Percentiles rank a stretch among this genome's conserved stretches.
These are phyloP conservation scores for Hirtodrosophila cameraria DNA, from an alignment of 2,888 invertebrate genomes.

Conservation along the genomic window DNA sequence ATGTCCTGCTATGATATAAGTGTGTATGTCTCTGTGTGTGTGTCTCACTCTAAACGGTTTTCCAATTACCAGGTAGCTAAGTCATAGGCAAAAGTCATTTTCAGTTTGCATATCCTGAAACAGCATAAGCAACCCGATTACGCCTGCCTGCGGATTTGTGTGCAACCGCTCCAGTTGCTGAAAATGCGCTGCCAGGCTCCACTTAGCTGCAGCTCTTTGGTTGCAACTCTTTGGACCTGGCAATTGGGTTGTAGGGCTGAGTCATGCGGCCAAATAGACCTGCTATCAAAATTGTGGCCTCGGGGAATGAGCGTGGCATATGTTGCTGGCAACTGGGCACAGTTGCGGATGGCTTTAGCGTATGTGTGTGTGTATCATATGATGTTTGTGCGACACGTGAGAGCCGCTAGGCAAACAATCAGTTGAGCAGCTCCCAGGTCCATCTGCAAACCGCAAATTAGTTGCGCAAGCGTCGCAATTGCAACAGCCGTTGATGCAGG, in stretches of 20 bases:
- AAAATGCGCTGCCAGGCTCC: constrained; percentile 9
- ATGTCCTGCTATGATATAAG: constrained; percentile 4
- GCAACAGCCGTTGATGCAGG: constrained; percentile 26
- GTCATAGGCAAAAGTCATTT: constrained; percentile 66
- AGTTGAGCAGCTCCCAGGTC: constrained; percentile 31
- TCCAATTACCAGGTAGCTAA: constrained; percentile 63
- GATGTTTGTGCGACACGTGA: constrained; percentile 40
- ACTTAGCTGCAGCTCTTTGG: constrained; percentile 27
- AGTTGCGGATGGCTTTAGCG: background rate
- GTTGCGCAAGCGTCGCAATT: constrained; percentile 27
- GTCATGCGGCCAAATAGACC: constrained; percentile 17
- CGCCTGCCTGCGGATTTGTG: constrained; percentile 36
- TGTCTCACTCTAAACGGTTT: constrained; percentile 60
- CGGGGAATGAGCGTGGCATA: constrained; percentile 12
- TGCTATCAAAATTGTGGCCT: constrained; percentile 38
- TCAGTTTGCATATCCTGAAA: constrained; percentile 68
- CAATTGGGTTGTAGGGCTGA: constrained; percentile 3
- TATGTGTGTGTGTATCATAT: constrained; percentile 11
- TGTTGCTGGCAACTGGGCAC: constrained; percentile 4
- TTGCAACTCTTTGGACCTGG: background rate
- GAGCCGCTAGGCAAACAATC: constrained; percentile 47
- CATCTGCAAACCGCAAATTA: constrained; percentile 47
- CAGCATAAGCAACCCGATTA: constrained; percentile 53
- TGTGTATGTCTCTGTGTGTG: background rate
- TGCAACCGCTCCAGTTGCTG: constrained; percentile 13